Percentiles rank a stretch among this genome's conserved stretches.
Evolutionary conservation across 2,888 invertebrate genomes (phyloP).

Genomic region (Resseliella maxima): DNA sequence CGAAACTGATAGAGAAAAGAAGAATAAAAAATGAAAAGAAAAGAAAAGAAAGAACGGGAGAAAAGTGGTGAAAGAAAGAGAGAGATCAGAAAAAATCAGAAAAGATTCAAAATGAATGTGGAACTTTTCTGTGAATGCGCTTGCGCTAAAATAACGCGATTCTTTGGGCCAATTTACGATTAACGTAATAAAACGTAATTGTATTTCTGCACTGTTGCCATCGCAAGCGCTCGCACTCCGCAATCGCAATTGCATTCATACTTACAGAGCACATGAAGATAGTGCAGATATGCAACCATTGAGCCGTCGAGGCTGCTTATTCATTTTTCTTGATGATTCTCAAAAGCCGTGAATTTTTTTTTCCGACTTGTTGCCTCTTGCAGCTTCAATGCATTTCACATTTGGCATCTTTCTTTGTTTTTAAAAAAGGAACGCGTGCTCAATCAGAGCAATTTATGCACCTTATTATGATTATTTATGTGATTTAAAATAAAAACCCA

Average conservation of each 20-base stretch:
- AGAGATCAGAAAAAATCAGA: too few relatives aligned
- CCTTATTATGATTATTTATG: constrained; percentile 36
- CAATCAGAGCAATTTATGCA: constrained; percentile 34
- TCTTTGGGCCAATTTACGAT: background rate
- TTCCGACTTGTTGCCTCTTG: background rate
- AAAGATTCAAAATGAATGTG: too few relatives aligned
- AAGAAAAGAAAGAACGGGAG: too few relatives aligned
- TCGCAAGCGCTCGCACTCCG: background rate
- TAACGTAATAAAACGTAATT: constrained; percentile 43
- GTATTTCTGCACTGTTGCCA: constrained; percentile 30
- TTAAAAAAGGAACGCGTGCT: constrained; percentile 13
- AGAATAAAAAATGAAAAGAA: too few relatives aligned
- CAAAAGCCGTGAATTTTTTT: background rate
- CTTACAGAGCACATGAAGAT: background rate
- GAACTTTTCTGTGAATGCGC: background rate
- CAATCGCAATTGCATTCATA: too few relatives aligned
- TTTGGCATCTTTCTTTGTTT: background rate
- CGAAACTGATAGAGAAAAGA: background rate
- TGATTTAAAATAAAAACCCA: constrained; percentile 32
- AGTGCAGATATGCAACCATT: background rate
- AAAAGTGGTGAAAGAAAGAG: too few relatives aligned
- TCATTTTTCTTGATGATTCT: constrained; percentile 19
- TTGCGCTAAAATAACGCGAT: background rate
- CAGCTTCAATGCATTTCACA: background rate
- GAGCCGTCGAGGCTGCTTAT: background rate